phyloP scores from a whole-genome alignment of 2,888 invertebrate genomes.

The Ornithoptera priamus region DNA sequence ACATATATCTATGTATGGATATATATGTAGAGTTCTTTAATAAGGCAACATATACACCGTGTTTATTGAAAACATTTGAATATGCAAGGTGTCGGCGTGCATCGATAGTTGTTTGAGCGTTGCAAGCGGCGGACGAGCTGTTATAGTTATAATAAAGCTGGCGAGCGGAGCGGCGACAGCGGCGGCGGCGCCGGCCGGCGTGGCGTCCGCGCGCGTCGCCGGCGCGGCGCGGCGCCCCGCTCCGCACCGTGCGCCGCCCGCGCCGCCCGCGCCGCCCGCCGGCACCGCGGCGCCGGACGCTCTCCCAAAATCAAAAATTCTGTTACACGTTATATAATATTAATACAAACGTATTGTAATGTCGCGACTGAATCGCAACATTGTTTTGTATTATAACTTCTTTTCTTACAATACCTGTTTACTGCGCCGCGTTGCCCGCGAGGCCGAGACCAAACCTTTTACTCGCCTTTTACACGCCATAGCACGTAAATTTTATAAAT shows the following conservation, averaged over 20 bases:
- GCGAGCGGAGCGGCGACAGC: constrained; percentile 18
- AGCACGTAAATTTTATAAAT: no score
- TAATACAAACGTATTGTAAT: not conserved
- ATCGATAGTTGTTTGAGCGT: constrained; percentile 28
- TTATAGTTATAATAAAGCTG: constrained; percentile 26
- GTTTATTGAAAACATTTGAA: no score
- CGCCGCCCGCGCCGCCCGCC: constrained; percentile 17
- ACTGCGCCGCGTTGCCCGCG: no score
- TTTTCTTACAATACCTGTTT: no score
- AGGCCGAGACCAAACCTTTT: no score
- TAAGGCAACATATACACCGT: no score
- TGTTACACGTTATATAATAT: constrained; percentile 13
- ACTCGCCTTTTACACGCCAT: no score
- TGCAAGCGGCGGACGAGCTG: constrained; percentile 24
- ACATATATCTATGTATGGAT: no score
- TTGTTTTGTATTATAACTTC: no score
- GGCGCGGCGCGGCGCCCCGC: constrained; percentile 36
- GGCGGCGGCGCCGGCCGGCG: constrained; percentile 37
- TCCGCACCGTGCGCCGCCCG: constrained; percentile 31
- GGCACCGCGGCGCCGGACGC: not conserved
- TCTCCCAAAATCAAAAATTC: constrained; percentile 25
- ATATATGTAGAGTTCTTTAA: no score
- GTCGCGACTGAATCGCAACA: not conserved
- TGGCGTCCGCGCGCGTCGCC: constrained; percentile 46
- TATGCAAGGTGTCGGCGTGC: not conserved